Evolutionary conservation across 2,113 vertebrate species (phyloP).

Genomic region (Brachyhypopomus gauderio): DNA sequence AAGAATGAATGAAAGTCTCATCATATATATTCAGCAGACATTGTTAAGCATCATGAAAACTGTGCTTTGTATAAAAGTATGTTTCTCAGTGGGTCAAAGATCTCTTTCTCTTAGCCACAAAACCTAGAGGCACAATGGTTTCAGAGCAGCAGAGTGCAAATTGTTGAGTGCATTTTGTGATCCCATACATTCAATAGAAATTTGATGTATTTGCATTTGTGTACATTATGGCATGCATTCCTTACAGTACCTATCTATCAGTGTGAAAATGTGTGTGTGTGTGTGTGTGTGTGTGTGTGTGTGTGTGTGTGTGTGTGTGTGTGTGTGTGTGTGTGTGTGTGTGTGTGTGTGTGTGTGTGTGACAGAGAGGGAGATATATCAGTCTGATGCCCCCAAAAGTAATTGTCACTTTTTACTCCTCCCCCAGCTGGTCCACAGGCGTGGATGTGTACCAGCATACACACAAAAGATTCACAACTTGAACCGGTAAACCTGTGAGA

Average conservation of each 20-base stretch:
- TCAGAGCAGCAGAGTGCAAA: constrained; percentile 7
- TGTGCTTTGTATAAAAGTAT: not conserved
- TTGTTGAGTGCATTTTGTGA: constrained; percentile 32
- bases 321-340: constrained; percentile 14
- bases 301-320: not conserved
- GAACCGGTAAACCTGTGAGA: not conserved
- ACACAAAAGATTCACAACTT: not conserved
- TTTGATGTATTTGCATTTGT: constrained; percentile 2
- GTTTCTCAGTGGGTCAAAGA: not conserved
- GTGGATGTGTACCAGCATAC: no score
- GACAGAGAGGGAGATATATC: not conserved
- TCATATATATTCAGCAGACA: not conserved
- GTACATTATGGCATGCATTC: not conserved
- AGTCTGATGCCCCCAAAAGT: not conserved
- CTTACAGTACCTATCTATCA: not conserved
- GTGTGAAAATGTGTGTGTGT: constrained; percentile 5
- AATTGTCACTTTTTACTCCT: no score
- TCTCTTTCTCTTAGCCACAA: not conserved
- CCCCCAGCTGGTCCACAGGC: no score
- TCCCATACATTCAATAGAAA: not conserved
- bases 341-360: constrained; percentile 6
- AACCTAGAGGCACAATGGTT: not conserved
- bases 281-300: constrained; percentile 15
- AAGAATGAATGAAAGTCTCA: constrained; percentile 7
- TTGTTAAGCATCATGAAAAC: not conserved